Evolutionary conservation across 2,888 invertebrate species (phyloP).

Genomic region (Orthonevra nobilis): DNA sequence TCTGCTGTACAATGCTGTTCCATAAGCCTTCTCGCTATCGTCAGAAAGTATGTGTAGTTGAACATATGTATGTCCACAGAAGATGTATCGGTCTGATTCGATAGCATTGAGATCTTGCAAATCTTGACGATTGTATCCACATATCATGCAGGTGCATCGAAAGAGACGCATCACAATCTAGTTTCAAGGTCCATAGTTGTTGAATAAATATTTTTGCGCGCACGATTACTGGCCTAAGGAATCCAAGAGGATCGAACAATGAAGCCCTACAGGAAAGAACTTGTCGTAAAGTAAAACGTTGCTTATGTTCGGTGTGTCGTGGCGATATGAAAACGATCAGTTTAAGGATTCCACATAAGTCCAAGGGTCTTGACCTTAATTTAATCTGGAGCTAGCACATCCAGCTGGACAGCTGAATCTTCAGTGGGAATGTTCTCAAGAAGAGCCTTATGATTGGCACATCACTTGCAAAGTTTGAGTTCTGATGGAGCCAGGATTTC

Average conservation of each 20-base stretch:
- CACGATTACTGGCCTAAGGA: background rate
- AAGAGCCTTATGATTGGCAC: background rate
- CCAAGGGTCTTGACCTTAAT: constrained; percentile 20
- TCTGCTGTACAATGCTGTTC: background rate
- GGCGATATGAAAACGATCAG: constrained; percentile 5
- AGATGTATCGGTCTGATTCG: background rate
- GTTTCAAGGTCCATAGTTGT: background rate
- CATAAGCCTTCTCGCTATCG: background rate
- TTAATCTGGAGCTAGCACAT: constrained; percentile 2
- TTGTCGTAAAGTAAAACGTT: background rate
- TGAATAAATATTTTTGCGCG: constrained; percentile 8
- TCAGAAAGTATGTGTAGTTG: constrained; percentile 4
- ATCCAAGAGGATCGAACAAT: constrained; percentile 4
- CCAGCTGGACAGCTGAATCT: too few species aligned
- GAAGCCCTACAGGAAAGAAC: background rate
- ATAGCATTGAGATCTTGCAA: background rate
- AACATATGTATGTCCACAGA: background rate
- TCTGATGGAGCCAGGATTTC: constrained; percentile 5
- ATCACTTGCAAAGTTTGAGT: constrained; percentile 7
- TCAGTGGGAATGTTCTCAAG: background rate
- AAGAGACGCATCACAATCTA: constrained; percentile 5
- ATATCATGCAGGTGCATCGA: background rate
- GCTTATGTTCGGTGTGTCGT: background rate
- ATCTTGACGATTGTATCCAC: background rate
- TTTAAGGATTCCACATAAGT: constrained; percentile 7